phyloP scores from a whole-genome alignment of 2,888 invertebrate species.

The Idaea biselata region DNA sequence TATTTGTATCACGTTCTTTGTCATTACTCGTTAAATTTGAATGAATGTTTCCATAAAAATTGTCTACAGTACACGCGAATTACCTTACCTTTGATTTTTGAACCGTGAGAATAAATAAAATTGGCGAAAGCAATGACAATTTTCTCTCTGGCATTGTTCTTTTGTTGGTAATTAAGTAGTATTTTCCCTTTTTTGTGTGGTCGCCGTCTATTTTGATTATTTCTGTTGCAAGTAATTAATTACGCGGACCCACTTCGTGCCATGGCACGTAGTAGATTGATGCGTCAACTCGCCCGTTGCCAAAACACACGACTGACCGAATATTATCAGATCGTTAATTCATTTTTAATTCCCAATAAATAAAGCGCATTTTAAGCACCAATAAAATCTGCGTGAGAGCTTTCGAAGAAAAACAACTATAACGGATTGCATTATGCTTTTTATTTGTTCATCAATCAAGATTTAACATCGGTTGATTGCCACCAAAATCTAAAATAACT shows the following conservation, averaged over 20 bases:
- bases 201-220: background rate
- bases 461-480: slow-evolving; percentile 45
- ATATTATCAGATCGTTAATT: slow-evolving; percentile 34
- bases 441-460: slow-evolving; percentile 63
- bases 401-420: slow-evolving; percentile 53
- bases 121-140: slow-evolving; percentile 32
- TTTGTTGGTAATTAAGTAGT: slow-evolving; percentile 3
- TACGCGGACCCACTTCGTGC: background rate
- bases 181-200: background rate
- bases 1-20: slow-evolving; percentile 73
- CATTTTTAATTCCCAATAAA: slow-evolving; percentile 64
- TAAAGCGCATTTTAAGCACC: slow-evolving; percentile 61
- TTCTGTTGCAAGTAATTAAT: background rate
- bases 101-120: slow-evolving; percentile 61
- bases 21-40: slow-evolving; percentile 63
- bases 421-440: slow-evolving; percentile 54
- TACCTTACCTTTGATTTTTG: slow-evolving; percentile 47
- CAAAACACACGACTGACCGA: slow-evolving; percentile 18
- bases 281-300: slow-evolving; percentile 9
- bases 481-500: slow-evolving; percentile 53
- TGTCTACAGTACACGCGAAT: slow-evolving; percentile 56
- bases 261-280: background rate
- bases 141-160: slow-evolving; percentile 11
- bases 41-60: slow-evolving; percentile 51
- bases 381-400: slow-evolving; percentile 51